Conservation (phyloP, 23 tunicate genomes). For the Ciona savignyi region DNA sequence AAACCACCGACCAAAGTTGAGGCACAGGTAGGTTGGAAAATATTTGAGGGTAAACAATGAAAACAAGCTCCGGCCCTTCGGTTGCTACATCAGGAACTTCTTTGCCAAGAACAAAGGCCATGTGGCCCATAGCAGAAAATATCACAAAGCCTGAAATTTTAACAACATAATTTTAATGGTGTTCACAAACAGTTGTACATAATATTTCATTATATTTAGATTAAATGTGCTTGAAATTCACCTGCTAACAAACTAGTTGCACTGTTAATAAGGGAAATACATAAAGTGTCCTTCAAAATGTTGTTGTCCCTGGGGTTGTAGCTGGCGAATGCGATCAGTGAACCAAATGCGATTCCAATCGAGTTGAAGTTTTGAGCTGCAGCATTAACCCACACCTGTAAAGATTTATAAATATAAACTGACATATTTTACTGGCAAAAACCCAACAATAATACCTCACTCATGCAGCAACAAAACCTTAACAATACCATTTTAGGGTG, state of each 20-base stretch:
- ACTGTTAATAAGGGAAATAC: slow-evolving; percentile 56
- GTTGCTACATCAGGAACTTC: slow-evolving; percentile 25
- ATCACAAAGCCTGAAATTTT: slow-evolving; percentile 52
- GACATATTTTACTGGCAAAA: too few species aligned
- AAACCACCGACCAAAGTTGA: slow-evolving; percentile 70
- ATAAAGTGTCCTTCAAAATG: slow-evolving; percentile 65
- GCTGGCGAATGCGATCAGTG: slow-evolving; percentile 86
- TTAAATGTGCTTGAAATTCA: too few species aligned
- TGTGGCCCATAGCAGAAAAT: slow-evolving; percentile 86
- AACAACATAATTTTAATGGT: background rate
- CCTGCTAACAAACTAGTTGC: slow-evolving; percentile 77
- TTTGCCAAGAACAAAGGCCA: slow-evolving; percentile 32
- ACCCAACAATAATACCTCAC: too few species aligned
- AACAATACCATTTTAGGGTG: too few species aligned
- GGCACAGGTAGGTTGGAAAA: slow-evolving; percentile 67
- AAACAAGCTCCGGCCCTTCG: slow-evolving; percentile 87
- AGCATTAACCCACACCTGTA: slow-evolving; percentile 84
- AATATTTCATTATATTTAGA: too few species aligned
- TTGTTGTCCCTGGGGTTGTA: slow-evolving; percentile 64
- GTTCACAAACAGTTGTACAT: background rate
- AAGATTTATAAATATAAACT: too few species aligned
- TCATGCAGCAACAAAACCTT: too few species aligned
- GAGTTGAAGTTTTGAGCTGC: slow-evolving; percentile 87
- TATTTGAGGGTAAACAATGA: slow-evolving; percentile 75
- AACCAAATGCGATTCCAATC: slow-evolving; percentile 86